phyloP scores from a whole-genome alignment of 2,888 invertebrate species.

The Tolmerus cingulatus region DNA sequence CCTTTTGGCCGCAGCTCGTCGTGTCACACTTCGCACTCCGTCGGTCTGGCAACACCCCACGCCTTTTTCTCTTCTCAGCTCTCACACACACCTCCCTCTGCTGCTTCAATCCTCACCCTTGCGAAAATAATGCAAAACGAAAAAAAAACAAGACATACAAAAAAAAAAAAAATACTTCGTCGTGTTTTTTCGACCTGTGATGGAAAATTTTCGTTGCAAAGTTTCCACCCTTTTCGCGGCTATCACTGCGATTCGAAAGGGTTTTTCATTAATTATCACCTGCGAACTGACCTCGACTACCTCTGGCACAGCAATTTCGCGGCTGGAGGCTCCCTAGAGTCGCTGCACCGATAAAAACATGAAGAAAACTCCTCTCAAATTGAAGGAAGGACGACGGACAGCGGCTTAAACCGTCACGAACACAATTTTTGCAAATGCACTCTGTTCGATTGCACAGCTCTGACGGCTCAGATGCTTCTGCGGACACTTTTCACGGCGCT shows the following conservation, averaged over 20 bases:
- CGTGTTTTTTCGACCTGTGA: not conserved
- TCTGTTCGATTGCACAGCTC: not conserved
- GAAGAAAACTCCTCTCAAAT: not conserved
- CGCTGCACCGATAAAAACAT: not conserved
- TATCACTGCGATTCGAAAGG: not conserved
- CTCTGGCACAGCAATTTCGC: not conserved
- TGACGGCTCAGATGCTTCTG: not conserved
- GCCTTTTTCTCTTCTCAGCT: not conserved
- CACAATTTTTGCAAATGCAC: not conserved
- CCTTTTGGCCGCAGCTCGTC: not conserved
- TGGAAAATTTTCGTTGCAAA: constrained; percentile 9
- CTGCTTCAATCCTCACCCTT: not conserved
- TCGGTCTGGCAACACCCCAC: not conserved
- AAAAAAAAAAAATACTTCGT: not conserved
- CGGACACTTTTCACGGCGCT: not conserved
- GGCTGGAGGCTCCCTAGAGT: not conserved
- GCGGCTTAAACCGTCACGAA: not conserved
- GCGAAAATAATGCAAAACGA: not conserved
- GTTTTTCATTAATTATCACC: not conserved
- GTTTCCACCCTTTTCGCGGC: constrained; percentile 20
- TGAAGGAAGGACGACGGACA: not conserved
- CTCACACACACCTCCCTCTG: not conserved
- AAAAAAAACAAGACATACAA: too few relatives aligned
- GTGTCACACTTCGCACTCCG: not conserved
- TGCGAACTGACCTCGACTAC: not conserved